phyloP scores from a whole-genome alignment of 2,888 invertebrate genomes.

The Sesia bembeciformis region DNA sequence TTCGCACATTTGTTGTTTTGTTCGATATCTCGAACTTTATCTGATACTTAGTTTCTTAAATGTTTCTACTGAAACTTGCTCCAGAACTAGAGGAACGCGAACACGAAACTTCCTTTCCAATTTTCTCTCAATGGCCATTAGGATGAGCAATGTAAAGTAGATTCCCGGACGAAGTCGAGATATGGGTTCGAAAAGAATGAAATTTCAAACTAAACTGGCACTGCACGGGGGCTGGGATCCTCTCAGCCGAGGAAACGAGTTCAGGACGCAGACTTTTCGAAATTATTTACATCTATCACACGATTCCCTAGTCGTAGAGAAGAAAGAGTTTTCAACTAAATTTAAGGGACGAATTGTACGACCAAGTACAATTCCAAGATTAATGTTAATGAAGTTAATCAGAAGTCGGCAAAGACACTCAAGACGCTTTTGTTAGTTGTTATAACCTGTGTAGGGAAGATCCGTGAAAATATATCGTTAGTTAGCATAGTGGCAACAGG shows the following conservation, averaged over 20 bases:
- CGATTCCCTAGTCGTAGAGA: too few relatives aligned
- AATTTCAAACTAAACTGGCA: conserved; percentile 61
- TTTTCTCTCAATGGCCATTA: conserved; percentile 73
- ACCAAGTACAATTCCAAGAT: too few relatives aligned
- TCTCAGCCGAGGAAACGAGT: conserved; percentile 28
- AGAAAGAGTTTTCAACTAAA: too few relatives aligned
- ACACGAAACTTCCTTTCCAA: conserved; percentile 69
- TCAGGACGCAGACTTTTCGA: conserved; percentile 13
- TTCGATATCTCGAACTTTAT: conserved; percentile 25
- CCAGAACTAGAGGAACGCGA: conserved; percentile 43
- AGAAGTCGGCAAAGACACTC: too few relatives aligned
- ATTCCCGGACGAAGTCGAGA: conserved; percentile 65
- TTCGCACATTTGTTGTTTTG: neutral
- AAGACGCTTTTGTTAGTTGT: too few relatives aligned
- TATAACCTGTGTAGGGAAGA: too few relatives aligned
- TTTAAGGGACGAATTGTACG: too few relatives aligned
- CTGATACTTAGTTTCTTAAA: conserved; percentile 30
- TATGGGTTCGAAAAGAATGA: conserved; percentile 69
- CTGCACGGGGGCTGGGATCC: conserved; percentile 29
- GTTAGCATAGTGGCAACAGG: conserved; percentile 60
- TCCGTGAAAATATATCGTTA: conserved; percentile 4
- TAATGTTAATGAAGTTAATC: too few relatives aligned
- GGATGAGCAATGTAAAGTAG: conserved; percentile 74
- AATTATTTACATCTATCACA: neutral
- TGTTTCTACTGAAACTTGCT: conserved; percentile 34